Evolutionary conservation across 1,140 invertebrate species (phyloP).

Genomic region (Zophobas morio): DNA sequence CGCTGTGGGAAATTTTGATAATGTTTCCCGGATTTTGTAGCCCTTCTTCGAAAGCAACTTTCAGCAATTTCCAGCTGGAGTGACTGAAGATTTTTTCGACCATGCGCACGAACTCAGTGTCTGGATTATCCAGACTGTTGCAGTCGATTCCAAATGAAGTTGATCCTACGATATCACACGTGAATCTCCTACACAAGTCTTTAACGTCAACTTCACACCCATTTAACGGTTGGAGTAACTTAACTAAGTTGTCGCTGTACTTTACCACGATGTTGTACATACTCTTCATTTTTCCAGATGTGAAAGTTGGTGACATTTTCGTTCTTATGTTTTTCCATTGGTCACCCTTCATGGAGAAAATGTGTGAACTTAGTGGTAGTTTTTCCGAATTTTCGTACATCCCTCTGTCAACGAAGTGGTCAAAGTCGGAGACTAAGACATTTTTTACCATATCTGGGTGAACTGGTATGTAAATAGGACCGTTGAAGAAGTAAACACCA

Average conservation of each 20-base stretch:
- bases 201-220: constrained; percentile 51
- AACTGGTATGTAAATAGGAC: constrained; percentile 48
- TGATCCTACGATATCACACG: constrained; percentile 43
- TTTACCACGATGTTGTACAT: constrained; percentile 61
- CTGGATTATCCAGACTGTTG: constrained; percentile 65
- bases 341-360: constrained; percentile 61
- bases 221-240: background rate
- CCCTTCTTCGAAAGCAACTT: constrained; percentile 58
- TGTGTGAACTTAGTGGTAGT: constrained; percentile 63
- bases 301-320: constrained; percentile 68
- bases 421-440: constrained; percentile 69
- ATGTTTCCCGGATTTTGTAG: constrained; percentile 26
- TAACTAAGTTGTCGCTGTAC: constrained; percentile 2
- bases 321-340: constrained; percentile 68
- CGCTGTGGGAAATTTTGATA: constrained; percentile 7
- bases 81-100: constrained; percentile 20
- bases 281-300: constrained; percentile 67
- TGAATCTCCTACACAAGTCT: constrained; percentile 24
- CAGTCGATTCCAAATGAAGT: constrained; percentile 69
- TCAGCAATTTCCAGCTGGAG: constrained; percentile 44
- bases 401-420: constrained; percentile 68
- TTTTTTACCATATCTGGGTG: constrained; percentile 69
- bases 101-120: constrained; percentile 64
- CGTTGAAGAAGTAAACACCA: constrained; percentile 22
- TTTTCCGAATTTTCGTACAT: constrained; percentile 67